phyloP scores from a whole-genome alignment of 2,888 invertebrate genomes.

The Merodon equestris region DNA sequence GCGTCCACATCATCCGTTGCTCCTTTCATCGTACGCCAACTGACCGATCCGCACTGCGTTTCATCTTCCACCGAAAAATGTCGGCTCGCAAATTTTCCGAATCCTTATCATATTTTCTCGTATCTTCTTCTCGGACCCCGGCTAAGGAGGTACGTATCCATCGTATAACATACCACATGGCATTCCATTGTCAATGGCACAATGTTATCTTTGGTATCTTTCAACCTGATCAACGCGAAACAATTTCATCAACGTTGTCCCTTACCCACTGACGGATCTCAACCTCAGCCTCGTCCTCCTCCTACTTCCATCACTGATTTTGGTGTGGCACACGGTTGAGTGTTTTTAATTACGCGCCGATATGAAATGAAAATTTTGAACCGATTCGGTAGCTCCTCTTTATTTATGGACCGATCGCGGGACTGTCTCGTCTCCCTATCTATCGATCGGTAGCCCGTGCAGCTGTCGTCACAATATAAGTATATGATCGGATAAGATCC shows the following conservation, averaged over 20 bases:
- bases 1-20: slow-evolving; percentile 15
- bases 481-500: slow-evolving; percentile 31
- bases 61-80: slow-evolving; percentile 64
- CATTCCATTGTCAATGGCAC: slow-evolving; percentile 59
- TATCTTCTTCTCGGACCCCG: slow-evolving; percentile 31
- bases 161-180: slow-evolving; percentile 46
- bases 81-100: slow-evolving; percentile 64
- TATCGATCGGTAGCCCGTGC: slow-evolving; percentile 22
- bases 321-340: slow-evolving; percentile 14
- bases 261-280: background rate
- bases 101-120: slow-evolving; percentile 66
- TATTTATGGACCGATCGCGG: slow-evolving; percentile 63
- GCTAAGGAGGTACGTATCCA: slow-evolving; percentile 32
- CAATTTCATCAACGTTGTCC: slow-evolving; percentile 60
- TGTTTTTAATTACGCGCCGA: slow-evolving; percentile 68
- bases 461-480: background rate
- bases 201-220: slow-evolving; percentile 60
- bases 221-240: slow-evolving; percentile 45
- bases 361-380: slow-evolving; percentile 57
- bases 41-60: slow-evolving; percentile 24
- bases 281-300: background rate
- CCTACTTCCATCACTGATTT: slow-evolving; percentile 1
- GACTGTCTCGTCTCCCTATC: slow-evolving; percentile 29
- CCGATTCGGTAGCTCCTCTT: slow-evolving; percentile 67
- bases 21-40: slow-evolving; percentile 45